These are phyloP conservation scores for Prosapia bicincta DNA, from an alignment of 2,888 invertebrate species.

Conservation along the genomic window DNA sequence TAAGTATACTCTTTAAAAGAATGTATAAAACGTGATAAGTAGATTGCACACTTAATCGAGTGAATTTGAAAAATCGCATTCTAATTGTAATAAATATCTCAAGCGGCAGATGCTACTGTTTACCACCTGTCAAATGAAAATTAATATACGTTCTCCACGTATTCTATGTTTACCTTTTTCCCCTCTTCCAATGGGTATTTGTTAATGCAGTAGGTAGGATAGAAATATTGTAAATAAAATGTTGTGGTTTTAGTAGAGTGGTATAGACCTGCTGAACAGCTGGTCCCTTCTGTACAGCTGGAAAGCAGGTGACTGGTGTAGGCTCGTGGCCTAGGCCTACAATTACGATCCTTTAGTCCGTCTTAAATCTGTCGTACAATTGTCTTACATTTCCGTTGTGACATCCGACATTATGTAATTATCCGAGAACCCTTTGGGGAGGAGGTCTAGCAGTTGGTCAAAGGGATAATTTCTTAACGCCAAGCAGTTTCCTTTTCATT, in stretches of 20 bases:
- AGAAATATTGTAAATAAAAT: background rate
- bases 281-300: background rate
- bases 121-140: too few species aligned
- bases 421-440: background rate
- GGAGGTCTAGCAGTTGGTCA: background rate
- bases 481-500: background rate
- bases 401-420: background rate
- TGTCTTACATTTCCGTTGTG: background rate
- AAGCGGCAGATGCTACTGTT: too few species aligned
- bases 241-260: background rate
- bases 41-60: too few species aligned
- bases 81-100: too few species aligned
- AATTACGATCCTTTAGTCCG: background rate
- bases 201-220: background rate
- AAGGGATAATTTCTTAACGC: background rate
- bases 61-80: too few species aligned
- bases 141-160: too few species aligned
- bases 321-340: background rate
- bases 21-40: too few species aligned
- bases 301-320: background rate
- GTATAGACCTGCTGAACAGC: background rate
- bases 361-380: background rate
- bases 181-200: background rate
- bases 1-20: too few species aligned
- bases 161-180: background rate